Percentiles rank a stretch among this genome's conserved stretches.
Evolutionary conservation across 2,797 vertebrate genomes (phyloP).

Genomic region (Sandelia bainsii): DNA sequence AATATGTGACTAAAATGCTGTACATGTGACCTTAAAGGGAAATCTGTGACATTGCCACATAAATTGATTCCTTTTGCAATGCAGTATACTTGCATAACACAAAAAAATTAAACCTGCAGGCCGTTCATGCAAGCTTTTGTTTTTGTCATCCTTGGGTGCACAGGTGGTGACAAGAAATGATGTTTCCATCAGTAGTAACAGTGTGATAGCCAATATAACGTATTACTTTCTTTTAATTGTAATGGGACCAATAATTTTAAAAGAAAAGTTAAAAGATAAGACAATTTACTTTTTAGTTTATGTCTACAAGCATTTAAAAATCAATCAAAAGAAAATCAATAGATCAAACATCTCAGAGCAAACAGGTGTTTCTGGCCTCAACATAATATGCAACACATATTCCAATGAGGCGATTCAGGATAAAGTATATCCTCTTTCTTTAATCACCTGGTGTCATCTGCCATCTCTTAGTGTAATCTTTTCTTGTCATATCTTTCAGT

Average conservation of each 20-base stretch:
- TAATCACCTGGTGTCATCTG: not conserved
- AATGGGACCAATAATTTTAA: slow-evolving; percentile 2
- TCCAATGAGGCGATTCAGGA: not conserved
- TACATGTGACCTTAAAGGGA: slow-evolving; percentile 11
- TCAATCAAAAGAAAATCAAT: not conserved
- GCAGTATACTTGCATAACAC: slow-evolving; percentile 1
- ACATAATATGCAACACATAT: not conserved
- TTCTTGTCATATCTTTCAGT: slow-evolving; percentile 22
- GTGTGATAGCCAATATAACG: not conserved
- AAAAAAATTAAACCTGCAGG: slow-evolving; percentile 14
- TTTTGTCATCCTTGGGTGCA: not conserved
- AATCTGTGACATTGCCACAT: slow-evolving; percentile 1
- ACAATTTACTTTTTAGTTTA: not conserved
- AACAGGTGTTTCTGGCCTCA: not conserved
- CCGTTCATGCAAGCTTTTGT: not conserved
- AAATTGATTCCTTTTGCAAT: not conserved
- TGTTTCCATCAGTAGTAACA: slow-evolving; percentile 20
- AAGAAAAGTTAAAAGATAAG: not conserved
- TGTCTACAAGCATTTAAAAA: not conserved
- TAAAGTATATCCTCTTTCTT: not conserved
- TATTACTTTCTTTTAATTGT: not conserved
- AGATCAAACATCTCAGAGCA: not conserved
- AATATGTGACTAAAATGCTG: not conserved
- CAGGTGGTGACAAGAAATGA: slow-evolving; percentile 2
- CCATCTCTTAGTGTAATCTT: slow-evolving; percentile 1